phyloP scores from a whole-genome alignment of 2,888 invertebrate species.

The Sphecodes monilicornis region DNA sequence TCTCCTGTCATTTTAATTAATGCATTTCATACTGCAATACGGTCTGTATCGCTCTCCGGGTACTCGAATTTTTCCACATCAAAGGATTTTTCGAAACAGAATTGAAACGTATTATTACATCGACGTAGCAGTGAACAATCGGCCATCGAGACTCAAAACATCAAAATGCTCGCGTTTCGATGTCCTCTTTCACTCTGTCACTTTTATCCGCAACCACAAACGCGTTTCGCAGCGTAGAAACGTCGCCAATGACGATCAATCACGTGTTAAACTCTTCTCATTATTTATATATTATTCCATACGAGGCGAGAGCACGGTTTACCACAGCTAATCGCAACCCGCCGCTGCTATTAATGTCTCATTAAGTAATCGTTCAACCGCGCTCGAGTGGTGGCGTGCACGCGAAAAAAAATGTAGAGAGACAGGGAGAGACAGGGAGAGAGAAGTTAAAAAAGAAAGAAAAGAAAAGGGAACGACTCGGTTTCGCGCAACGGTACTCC shows the following conservation, averaged over 20 bases:
- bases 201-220: neutral
- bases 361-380: slow-evolving; percentile 12
- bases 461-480: neutral
- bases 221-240: neutral
- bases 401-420: neutral
- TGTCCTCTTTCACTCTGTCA: neutral
- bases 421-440: neutral
- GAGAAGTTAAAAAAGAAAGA: neutral
- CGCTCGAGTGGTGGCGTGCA: neutral
- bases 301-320: neutral
- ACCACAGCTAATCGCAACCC: neutral
- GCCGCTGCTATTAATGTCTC: slow-evolving; percentile 8
- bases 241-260: neutral
- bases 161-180: neutral
- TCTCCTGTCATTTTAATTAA: neutral
- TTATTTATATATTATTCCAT: slow-evolving; percentile 3
- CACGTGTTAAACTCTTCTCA: neutral
- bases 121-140: neutral
- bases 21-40: neutral
- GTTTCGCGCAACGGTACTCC: slow-evolving; percentile 25
- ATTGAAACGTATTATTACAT: neutral
- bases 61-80: neutral
- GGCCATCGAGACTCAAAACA: neutral
- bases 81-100: neutral
- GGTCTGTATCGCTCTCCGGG: too few species aligned